Base-by-base conservation (phyloP, 2,797 vertebrate genomes). In the Sebastes flavidus region DNA sequence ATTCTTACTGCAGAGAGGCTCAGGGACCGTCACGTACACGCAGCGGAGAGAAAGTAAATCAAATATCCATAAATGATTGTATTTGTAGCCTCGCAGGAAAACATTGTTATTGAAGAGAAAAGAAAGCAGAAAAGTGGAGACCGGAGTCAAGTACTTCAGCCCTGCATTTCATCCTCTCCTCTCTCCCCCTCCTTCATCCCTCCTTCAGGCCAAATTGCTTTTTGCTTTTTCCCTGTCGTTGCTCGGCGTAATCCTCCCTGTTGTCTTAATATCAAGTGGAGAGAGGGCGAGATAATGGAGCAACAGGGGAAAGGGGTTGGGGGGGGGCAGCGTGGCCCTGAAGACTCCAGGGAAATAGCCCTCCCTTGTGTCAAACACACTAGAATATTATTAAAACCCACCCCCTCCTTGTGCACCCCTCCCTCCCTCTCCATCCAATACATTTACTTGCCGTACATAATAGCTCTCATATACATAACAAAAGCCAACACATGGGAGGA, bases 221-320 rank as follows among this genome's bases (percentile, higher is more conserved):
- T 89, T 80, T 80, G 79, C 63, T 78, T 87, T 83, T 77, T 75
- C 73, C 75, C 81, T 72, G 77, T 78, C 46, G 65, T 75, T 30
- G 34, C 73, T 82, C 3, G 11, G 9, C 24, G 11, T 91, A 89
- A 90, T 90, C 87, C 88, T 87, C 75, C 77, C 78, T 87, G 82
- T 81, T 87, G 91, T 86, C 90, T 92, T 92, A 90, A 89, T 90
- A 91, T 90, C 84, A 88, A 88, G 86, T 84, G 78, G 81, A 87
- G 81, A 75, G 73, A 82, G 75, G 54, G 60, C 0, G 71, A 90
- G 84, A 85, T 87, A 90, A 92, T 89, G 75, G 84, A 81, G 84
- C 72, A 79, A 70, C 65, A 60, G 68, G 72, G 66, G 80, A 65
- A 58, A 25, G 4, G n/a, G 56, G 55, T 3, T 0, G 30, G 65